Conservation (phyloP, 2,113 vertebrate species). For the Bambusicola thoracicus region DNA sequence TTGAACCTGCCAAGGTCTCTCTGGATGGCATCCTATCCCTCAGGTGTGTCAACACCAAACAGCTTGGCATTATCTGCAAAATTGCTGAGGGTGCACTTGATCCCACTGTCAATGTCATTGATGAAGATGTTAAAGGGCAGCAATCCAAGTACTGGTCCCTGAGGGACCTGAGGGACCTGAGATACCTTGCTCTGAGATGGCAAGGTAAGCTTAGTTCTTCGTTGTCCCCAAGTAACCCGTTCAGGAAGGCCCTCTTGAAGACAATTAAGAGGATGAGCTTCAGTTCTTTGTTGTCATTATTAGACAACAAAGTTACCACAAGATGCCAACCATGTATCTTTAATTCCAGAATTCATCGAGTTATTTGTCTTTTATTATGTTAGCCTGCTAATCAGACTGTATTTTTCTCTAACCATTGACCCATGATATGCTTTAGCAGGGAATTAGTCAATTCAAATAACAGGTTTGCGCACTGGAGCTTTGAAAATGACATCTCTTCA, state of each 20-base stretch:
- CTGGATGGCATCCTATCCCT: too few relatives aligned
- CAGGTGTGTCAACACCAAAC: too few relatives aligned
- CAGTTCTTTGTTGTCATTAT: neutral
- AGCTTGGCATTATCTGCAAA: too few relatives aligned
- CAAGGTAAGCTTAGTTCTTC: neutral
- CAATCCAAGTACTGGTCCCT: too few relatives aligned
- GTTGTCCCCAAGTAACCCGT: neutral
- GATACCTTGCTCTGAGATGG: neutral
- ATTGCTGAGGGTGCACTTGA: too few relatives aligned
- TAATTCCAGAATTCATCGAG: neutral
- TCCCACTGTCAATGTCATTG: too few relatives aligned
- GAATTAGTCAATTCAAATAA: neutral
- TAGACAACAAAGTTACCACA: neutral
- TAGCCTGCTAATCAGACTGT: neutral
- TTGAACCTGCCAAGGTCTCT: too few relatives aligned
- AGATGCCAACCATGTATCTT: neutral
- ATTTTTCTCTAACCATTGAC: neutral
- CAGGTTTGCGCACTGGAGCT: neutral
- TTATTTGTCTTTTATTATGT: neutral
- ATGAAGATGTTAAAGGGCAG: too few relatives aligned
- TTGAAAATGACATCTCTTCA: neutral
- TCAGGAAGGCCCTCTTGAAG: neutral
- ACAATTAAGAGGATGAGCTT: neutral
- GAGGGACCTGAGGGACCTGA: too few relatives aligned
- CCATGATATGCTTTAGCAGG: neutral